phyloP scores from a whole-genome alignment of 53 echinoderm and acorn worm genomes.

The Actinopyga echinites region DNA sequence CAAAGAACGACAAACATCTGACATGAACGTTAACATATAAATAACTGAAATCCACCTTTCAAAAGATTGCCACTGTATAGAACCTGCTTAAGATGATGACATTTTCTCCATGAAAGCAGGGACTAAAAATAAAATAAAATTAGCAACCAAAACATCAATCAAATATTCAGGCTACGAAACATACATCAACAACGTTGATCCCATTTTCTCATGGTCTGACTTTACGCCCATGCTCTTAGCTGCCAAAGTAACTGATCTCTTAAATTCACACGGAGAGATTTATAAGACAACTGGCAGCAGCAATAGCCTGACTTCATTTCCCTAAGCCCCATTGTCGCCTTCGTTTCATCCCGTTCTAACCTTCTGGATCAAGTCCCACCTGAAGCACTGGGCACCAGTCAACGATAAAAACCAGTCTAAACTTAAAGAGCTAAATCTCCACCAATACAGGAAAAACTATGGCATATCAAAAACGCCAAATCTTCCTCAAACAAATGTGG shows the following conservation, averaged over 20 bases:
- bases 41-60: no score
- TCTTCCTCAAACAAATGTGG: conserved; percentile 39
- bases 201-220: not conserved
- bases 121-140: not conserved
- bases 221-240: conserved; percentile 12
- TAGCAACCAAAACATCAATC: conserved; percentile 30
- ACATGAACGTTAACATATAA: no score
- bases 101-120: no score
- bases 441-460: conserved; percentile 19
- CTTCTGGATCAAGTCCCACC: conserved; percentile 40
- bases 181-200: conserved; percentile 36
- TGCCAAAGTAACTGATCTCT: conserved; percentile 11
- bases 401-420: not conserved
- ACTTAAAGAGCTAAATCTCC: conserved; percentile 15
- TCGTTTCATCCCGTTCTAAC: conserved; percentile 1
- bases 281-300: conserved; percentile 25
- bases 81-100: no score
- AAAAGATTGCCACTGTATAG: no score
- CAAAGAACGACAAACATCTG: no score
- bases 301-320: conserved; percentile 24
- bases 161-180: conserved; percentile 14
- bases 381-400: conserved; percentile 23
- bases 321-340: conserved; percentile 16
- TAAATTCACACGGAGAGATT: conserved; percentile 24
- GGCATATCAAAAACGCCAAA: conserved; percentile 4